phyloP scores from a whole-genome alignment of 2,113 vertebrate genomes.

The Hoplias malabaricus region DNA sequence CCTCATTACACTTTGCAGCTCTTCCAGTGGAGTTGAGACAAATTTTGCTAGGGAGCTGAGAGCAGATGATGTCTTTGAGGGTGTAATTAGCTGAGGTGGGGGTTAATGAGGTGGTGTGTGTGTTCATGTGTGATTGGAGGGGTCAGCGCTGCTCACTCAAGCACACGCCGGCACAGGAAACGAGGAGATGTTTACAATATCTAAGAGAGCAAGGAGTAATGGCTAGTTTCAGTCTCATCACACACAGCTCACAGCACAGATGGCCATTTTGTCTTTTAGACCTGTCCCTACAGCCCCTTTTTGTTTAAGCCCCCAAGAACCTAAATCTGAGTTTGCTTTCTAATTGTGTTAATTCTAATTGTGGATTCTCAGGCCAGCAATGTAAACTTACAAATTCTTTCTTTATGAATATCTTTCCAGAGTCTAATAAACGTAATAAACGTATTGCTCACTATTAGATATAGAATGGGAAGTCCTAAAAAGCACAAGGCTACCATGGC shows the following conservation, averaged over 20 bases:
- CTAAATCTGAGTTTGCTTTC: too few species aligned
- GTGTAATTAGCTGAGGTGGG: conserved; percentile 24
- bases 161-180: conserved; percentile 51
- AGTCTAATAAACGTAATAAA: too few species aligned
- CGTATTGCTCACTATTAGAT: too few species aligned
- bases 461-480: too few species aligned
- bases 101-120: conserved; percentile 34
- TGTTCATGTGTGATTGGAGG: conserved; percentile 18
- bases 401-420: too few species aligned
- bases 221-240: background rate
- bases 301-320: too few species aligned
- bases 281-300: too few species aligned
- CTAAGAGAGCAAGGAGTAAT: conserved; percentile 64
- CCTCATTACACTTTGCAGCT: background rate
- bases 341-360: too few species aligned
- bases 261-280: background rate
- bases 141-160: conserved; percentile 29
- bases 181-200: conserved; percentile 60
- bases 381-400: too few species aligned
- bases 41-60: background rate
- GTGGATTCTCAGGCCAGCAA: too few species aligned
- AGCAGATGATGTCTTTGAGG: conserved; percentile 31
- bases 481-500: too few species aligned
- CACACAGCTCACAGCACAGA: too few species aligned
- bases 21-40: background rate